phyloP scores from a whole-genome alignment of 1,140 invertebrate genomes.

The Rhopalosiphum padi region DNA sequence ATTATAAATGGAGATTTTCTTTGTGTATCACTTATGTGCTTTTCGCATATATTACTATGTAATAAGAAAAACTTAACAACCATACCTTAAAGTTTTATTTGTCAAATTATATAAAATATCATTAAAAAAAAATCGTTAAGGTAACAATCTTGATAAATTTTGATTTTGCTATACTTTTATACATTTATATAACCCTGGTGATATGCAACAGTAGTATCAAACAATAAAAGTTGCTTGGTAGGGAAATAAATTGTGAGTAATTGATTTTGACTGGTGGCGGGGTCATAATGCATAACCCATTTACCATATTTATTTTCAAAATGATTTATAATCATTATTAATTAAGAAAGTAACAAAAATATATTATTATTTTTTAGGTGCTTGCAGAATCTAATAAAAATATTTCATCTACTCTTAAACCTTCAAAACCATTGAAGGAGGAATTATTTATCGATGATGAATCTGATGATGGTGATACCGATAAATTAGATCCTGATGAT shows the following conservation, averaged over 20 bases:
- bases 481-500: slow-evolving; percentile 31
- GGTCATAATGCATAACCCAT: neutral
- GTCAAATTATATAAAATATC: neutral
- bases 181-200: neutral
- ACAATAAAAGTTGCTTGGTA: neutral
- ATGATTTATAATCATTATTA: neutral
- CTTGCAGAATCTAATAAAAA: slow-evolving; percentile 21
- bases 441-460: slow-evolving; percentile 52
- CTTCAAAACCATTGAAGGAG: neutral
- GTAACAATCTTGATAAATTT: neutral
- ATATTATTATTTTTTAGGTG: slow-evolving; percentile 15
- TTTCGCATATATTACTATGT: too few relatives aligned
- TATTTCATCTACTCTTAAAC: neutral
- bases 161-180: neutral
- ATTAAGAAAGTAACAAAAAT: neutral
- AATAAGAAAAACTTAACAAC: too few relatives aligned
- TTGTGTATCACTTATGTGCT: too few relatives aligned
- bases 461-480: slow-evolving; percentile 20
- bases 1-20: too few relatives aligned
- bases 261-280: neutral
- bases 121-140: neutral
- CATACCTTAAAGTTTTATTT: neutral
- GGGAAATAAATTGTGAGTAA: neutral
- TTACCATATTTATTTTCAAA: neutral
- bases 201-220: neutral